Evolutionary conservation across 2,888 invertebrate genomes (phyloP), one percentile per base, ranked within the genome.

Genomic region (Pycnomerus fuliginosus): DNA sequence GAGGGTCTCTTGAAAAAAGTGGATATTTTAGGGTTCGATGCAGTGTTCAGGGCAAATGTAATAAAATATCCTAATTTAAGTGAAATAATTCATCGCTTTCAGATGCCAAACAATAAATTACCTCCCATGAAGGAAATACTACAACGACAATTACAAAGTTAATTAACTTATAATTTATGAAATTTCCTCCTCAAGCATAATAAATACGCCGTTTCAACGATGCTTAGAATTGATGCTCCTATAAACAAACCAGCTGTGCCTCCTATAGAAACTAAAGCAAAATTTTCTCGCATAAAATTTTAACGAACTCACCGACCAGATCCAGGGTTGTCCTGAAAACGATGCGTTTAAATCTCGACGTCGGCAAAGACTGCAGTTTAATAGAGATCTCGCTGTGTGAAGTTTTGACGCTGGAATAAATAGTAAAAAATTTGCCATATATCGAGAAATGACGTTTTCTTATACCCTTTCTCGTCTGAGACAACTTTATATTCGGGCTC

Each of bases 1-100:
- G 85, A 85, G 62, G 89, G 85, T 3, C 89, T 84, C 61, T 76
- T 78, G 49, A 85, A 87, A 62, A 70, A 76, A 1, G 77, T 77
- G 41, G 79, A 78, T 31, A 84, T 84, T 53, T 80, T 89, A 37
- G 71, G 78, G 30, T 82, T 88, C 68, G 87, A 83, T 66, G 87
- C 85, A 83, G 79, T 88, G 45, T 78, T 86, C 48, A 74, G 82
- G 46, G 84, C 87, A 33, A 11, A 11, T 3, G 27, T 27, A 11
- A 3, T 28, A 13, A 28, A 1, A n/a, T 24, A 12, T 12, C 11
- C 1, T 35, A 8, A 15, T 31, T 31, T 16, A 31, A 2, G 16
- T 3, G 8, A 12, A 10, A 14, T 31, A 34, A 2, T 33, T 14
- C 25, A n/a, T 33, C 10, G 27, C 3, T 57, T 56, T 38, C 36